A percentile compares a stretch with the other conserved stretches of the same genome.
Conservation (phyloP, 2,113 vertebrate genomes). For the Erinaceus europaeus region DNA sequence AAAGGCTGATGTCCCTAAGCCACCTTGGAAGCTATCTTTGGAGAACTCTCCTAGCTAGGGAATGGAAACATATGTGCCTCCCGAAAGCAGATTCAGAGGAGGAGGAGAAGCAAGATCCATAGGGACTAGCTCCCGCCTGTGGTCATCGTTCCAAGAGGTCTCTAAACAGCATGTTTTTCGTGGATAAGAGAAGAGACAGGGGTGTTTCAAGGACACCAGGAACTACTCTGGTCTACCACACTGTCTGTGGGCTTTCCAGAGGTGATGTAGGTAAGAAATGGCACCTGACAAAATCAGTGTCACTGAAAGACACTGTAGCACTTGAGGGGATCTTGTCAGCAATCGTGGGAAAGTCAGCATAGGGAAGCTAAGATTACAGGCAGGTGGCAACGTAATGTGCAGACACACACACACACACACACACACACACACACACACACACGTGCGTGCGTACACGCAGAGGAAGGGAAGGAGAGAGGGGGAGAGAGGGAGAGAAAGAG, state of each 20-base stretch:
- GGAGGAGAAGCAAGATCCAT: not conserved
- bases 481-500: not conserved
- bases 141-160: not conserved
- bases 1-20: not conserved
- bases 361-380: not conserved
- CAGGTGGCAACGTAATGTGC: not conserved
- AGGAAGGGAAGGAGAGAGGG: not conserved
- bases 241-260: not conserved
- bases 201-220: not conserved
- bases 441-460: no score
- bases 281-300: not conserved
- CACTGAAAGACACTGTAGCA: not conserved
- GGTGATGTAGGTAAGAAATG: not conserved
- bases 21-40: not conserved
- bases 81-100: not conserved
- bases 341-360: not conserved
- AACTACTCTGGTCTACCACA: not conserved
- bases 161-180: not conserved
- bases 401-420: not conserved
- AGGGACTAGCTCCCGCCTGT: not conserved
- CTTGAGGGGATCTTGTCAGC: not conserved
- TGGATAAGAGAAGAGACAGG: no score
- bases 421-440: not conserved
- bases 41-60: constrained; percentile 28
- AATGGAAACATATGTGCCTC: constrained; percentile 42